A percentile compares a stretch with the other conserved stretches of the same genome.
Conservation (phyloP, 1,140 invertebrate genomes). For the Planococcus citri region DNA sequence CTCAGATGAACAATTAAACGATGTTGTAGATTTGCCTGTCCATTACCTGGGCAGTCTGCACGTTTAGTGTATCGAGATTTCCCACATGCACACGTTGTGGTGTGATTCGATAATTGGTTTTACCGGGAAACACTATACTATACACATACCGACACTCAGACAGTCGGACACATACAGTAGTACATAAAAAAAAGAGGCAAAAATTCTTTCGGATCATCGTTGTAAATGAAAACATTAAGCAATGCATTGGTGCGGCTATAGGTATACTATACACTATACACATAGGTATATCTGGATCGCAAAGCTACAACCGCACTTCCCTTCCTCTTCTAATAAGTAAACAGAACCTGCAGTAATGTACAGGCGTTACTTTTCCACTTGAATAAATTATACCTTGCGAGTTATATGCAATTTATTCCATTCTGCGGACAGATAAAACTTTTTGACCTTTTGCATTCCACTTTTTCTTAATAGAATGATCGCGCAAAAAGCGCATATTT, state of each 20-base stretch:
- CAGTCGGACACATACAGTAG: no score
- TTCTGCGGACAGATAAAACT: slow-evolving; percentile 1
- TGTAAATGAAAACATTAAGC: not conserved
- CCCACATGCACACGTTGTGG: no score
- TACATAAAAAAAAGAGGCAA: no score
- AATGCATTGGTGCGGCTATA: not conserved
- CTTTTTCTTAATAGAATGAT: not conserved
- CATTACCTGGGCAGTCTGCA: no score
- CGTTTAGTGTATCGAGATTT: no score
- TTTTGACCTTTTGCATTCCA: slow-evolving; percentile 3
- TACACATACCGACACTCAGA: no score
- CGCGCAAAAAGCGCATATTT: not conserved
- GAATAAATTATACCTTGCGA: slow-evolving; percentile 3
- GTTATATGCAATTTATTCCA: slow-evolving; percentile 4
- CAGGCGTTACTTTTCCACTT: slow-evolving; percentile 6
- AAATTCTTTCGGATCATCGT: not conserved
- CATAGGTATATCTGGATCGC: not conserved
- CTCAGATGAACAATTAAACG: no score
- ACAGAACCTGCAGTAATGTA: slow-evolving; percentile 2
- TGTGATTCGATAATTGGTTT: no score
- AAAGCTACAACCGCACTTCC: not conserved
- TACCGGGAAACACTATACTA: no score
- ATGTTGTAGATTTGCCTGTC: no score
- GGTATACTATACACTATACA: no score
- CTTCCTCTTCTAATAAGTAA: not conserved